Conservation (phyloP, 2,113 vertebrate genomes). For the Cyphomyrus plagiostoma region DNA sequence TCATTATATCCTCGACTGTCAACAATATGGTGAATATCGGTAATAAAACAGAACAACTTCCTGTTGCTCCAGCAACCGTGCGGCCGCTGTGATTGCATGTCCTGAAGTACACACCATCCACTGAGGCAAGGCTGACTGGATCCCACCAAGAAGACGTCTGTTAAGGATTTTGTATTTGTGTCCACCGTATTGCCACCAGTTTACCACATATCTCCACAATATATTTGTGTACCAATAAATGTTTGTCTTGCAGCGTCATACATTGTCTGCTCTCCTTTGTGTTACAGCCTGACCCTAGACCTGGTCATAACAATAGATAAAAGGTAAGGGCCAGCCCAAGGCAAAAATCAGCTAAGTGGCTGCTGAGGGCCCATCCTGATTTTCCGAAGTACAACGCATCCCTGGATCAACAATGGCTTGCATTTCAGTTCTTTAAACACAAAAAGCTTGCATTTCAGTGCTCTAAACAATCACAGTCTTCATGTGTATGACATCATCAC, state of each 20-base stretch:
- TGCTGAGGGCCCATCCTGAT: background rate
- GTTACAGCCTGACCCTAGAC: background rate
- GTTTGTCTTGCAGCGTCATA: background rate
- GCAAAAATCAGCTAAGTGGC: too few relatives aligned
- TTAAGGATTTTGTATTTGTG: background rate
- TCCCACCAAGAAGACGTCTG: background rate
- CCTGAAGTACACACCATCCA: background rate
- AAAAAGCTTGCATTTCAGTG: background rate
- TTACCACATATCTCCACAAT: background rate
- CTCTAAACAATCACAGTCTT: background rate
- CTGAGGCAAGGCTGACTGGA: background rate
- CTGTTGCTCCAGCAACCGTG: accelerated
- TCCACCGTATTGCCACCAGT: background rate
- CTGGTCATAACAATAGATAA: background rate
- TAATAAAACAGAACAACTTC: background rate
- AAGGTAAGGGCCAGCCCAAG: background rate
- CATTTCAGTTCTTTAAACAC: background rate
- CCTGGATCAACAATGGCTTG: background rate
- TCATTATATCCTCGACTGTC: background rate
- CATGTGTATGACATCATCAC: background rate
- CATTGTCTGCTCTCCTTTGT: background rate
- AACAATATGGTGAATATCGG: background rate
- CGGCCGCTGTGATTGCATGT: background rate
- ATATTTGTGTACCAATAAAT: background rate
- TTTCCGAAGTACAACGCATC: background rate